Evolutionary conservation across 2,797 vertebrate genomes (phyloP).

Genomic region (Smutsia temminckii): DNA sequence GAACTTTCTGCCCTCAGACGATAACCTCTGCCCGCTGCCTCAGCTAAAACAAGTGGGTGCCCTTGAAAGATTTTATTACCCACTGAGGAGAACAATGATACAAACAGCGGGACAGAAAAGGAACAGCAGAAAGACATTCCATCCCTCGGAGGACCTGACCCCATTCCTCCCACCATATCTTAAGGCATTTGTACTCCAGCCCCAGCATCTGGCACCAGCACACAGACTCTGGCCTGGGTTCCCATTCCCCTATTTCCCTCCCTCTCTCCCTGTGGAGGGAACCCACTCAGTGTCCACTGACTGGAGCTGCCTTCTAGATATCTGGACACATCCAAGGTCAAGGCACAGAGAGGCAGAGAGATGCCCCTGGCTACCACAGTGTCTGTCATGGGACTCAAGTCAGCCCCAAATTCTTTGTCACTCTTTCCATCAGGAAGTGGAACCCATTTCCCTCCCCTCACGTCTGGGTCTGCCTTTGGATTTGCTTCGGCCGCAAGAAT

Average conservation of each 20-base stretch:
- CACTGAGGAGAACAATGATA: not conserved
- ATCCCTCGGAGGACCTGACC: not conserved
- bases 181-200: not conserved
- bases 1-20: not conserved
- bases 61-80: not conserved
- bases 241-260: not conserved
- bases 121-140: not conserved
- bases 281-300: not conserved
- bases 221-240: not conserved
- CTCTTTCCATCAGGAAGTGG: not conserved
- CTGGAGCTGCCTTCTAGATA: not conserved
- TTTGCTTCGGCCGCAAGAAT: not conserved
- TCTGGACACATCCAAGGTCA: not conserved
- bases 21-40: not conserved
- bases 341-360: not conserved
- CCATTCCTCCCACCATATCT: not conserved
- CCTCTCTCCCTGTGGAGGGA: not conserved
- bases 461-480: too few relatives aligned
- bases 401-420: accelerated
- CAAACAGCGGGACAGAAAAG: not conserved
- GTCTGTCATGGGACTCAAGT: not conserved
- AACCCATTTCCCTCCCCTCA: too few relatives aligned
- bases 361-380: accelerated
- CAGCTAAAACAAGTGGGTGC: not conserved
- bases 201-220: not conserved